phyloP scores from a whole-genome alignment of 2,888 invertebrate species.

The Heliconius ethilla region DNA sequence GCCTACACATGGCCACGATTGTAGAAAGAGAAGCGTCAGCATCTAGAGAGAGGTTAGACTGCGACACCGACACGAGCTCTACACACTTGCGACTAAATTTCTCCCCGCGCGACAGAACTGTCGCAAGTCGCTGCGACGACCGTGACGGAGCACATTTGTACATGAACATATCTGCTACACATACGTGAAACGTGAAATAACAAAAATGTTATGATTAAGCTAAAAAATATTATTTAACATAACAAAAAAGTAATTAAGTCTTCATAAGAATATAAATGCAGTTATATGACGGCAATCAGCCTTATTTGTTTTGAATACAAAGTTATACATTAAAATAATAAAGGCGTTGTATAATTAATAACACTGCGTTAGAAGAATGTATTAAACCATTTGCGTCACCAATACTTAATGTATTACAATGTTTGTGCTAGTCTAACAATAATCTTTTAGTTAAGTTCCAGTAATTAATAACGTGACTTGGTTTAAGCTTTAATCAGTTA shows the following conservation, averaged over 20 bases:
- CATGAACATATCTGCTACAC: conserved; percentile 78
- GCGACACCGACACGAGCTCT: conserved; percentile 58
- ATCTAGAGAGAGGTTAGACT: conserved; percentile 68
- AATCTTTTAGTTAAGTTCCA: conserved; percentile 13
- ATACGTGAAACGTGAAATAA: conserved; percentile 54
- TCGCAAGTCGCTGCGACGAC: conserved; percentile 59
- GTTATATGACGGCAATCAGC: conserved; percentile 31
- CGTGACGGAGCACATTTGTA: conserved; percentile 73
- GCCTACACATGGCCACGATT: conserved; percentile 77
- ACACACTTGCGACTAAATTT: conserved; percentile 73
- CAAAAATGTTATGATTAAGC: background rate
- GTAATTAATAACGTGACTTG: conserved; percentile 3
- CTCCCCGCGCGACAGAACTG: conserved; percentile 57
- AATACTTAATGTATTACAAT: conserved; percentile 9
- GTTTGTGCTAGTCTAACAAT: conserved; percentile 18
- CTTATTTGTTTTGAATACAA: conserved; percentile 28
- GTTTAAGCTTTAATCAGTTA: conserved; percentile 27
- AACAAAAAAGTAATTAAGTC: background rate
- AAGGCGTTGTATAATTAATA: conserved; percentile 2
- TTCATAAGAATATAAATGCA: background rate
- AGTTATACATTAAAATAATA: conserved; percentile 21
- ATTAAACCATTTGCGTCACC: conserved; percentile 21
- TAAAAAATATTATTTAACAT: background rate
- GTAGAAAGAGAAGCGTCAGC: conserved; percentile 72
- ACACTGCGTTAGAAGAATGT: conserved; percentile 6